Evolutionary conservation across 1,140 invertebrate genomes (phyloP), one percentile per base, ranked within the genome.

Genomic region (Leptinotarsa lineolata): DNA sequence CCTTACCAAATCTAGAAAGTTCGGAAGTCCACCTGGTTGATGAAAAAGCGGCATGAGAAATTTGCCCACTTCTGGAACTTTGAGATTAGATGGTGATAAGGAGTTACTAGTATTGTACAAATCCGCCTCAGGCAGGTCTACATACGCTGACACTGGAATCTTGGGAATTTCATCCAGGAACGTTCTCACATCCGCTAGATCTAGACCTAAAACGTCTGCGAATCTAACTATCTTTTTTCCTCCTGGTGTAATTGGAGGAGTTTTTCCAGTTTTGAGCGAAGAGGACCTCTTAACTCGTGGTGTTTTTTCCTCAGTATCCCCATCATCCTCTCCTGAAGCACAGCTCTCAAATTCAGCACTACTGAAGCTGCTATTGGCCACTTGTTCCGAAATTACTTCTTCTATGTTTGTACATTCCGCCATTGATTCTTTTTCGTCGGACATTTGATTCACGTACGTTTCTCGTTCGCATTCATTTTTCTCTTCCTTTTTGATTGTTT

Each of bases 141-240:
- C 89, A 80, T 90, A 96, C 2, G 95, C 95, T 1, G 94, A 96
- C 81, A 90, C 92, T 1, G 95, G 95, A 78, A 97, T 88, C 76
- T 91, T 92, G 2, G 95, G 95, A 74, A 96, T 91, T 85, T 96
- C 95, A 81, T 96, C 94, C 74, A 95, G 86, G 84, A 95, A 96
- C 3, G 94, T 95, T 80, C 95, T 89, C 0, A 98, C 92, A 80
- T 95, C 94, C 13, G 95, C 95, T 74, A 99, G 86, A 86, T 98
- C 96, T 8, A 98, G 86, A 0, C 97, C 97, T 44, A 99, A 85
- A 1, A 94, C 95, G 82, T 98, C 97, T 0, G 96, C 97, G 84
- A 99, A 99, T 18, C 96, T 88, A 1, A 98, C 96, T 46, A 97
- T 97, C 85, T 98, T 98, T 84, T 97, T 98, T 1, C 92, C 87